Conservation (phyloP, 2,888 invertebrate genomes). For the Deilephila elpenor region DNA sequence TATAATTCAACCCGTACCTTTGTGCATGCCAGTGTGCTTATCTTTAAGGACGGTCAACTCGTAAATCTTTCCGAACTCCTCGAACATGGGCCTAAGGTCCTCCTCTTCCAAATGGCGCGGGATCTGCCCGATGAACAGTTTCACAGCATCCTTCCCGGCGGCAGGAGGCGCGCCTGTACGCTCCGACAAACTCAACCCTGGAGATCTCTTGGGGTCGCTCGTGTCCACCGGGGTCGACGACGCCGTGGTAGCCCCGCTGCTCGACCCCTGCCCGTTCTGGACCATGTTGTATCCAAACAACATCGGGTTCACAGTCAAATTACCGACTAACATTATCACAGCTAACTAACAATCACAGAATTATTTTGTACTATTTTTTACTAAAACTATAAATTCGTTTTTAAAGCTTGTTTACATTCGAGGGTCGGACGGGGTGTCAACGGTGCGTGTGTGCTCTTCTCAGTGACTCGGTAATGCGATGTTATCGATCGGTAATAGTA, state of each 20-base stretch:
- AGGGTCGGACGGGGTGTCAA: slow-evolving; percentile 59
- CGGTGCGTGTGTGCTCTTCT: slow-evolving; percentile 59
- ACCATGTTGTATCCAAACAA: slow-evolving; percentile 71
- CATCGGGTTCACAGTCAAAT: slow-evolving; percentile 71
- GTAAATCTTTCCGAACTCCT: slow-evolving; percentile 96
- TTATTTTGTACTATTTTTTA: slow-evolving; percentile 77
- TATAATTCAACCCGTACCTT: slow-evolving; percentile 87
- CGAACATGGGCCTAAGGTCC: slow-evolving; percentile 94
- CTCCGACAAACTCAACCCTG: slow-evolving; percentile 71
- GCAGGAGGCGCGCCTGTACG: slow-evolving; percentile 76
- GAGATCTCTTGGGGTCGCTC: slow-evolving; percentile 61
- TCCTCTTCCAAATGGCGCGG: slow-evolving; percentile 95
- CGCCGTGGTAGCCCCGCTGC: slow-evolving; percentile 62
- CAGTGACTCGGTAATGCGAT: slow-evolving; percentile 81
- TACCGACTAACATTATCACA: slow-evolving; percentile 79
- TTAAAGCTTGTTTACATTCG: slow-evolving; percentile 79
- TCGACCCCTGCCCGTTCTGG: slow-evolving; percentile 20
- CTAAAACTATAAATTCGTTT: slow-evolving; percentile 77
- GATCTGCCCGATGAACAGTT: slow-evolving; percentile 97
- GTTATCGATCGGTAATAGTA: slow-evolving; percentile 83
- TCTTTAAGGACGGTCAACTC: slow-evolving; percentile 97
- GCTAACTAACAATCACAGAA: slow-evolving; percentile 72
- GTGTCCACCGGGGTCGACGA: slow-evolving; percentile 76
- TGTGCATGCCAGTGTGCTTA: slow-evolving; percentile 97
- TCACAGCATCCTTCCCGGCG: slow-evolving; percentile 86